phyloP scores from a whole-genome alignment of 2,113 vertebrate genomes.

The Oreochromis aureus region DNA sequence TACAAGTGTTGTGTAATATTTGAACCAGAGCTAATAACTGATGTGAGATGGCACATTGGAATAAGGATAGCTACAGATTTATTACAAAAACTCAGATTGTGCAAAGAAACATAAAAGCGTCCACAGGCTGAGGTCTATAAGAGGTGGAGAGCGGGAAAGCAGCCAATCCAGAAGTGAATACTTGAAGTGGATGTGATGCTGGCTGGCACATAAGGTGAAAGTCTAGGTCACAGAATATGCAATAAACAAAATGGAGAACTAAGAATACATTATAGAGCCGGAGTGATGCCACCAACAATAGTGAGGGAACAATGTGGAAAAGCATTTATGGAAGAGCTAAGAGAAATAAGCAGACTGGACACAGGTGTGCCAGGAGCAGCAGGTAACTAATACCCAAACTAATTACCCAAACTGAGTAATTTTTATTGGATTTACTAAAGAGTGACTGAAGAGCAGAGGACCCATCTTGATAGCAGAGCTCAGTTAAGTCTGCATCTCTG shows the following conservation, averaged over 20 bases:
- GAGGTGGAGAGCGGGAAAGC: background rate
- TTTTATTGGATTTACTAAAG: background rate
- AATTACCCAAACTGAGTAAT: background rate
- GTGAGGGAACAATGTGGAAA: background rate
- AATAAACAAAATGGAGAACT: background rate
- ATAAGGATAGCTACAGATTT: background rate
- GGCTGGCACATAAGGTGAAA: background rate
- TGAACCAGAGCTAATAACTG: background rate
- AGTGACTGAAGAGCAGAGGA: background rate
- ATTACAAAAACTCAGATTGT: background rate
- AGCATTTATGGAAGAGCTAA: background rate
- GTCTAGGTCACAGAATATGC: background rate
- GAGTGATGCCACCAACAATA: background rate
- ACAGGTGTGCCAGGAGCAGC: background rate
- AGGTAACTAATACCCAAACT: no score
- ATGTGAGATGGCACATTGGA: background rate
- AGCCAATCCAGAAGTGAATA: background rate
- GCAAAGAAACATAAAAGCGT: background rate
- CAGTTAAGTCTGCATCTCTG: background rate
- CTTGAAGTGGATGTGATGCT: background rate
- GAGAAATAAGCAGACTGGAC: background rate
- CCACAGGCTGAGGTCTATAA: background rate
- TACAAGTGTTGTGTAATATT: background rate
- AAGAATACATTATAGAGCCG: background rate
- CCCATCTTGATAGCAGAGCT: background rate